Evolutionary conservation across 2,113 vertebrate species (phyloP).

Genomic region (Synchiropus splendidus): DNA sequence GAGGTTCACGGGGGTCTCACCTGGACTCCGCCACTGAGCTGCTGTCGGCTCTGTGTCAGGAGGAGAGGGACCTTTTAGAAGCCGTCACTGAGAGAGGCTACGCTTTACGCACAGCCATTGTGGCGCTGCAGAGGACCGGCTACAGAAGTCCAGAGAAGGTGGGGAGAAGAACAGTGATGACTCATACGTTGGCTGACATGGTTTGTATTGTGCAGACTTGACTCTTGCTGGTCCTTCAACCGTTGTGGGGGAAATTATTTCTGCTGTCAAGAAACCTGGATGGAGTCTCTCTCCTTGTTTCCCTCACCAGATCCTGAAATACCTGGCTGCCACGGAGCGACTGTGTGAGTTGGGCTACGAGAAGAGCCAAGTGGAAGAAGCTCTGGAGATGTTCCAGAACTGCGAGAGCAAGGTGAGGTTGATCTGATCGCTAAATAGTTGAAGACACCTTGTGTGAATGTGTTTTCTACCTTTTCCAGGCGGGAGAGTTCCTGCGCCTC

Average conservation of each 20-base stretch:
- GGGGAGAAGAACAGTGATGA: not conserved
- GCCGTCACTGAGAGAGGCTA: constrained; percentile 79
- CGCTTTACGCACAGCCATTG: constrained; percentile 75
- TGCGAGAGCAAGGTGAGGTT: constrained; percentile 82
- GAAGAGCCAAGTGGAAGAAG: constrained; percentile 86
- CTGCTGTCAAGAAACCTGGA: too few relatives aligned
- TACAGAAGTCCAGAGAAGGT: constrained; percentile 80
- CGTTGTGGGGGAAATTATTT: too few relatives aligned
- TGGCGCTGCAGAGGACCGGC: constrained; percentile 84
- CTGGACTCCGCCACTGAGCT: constrained; percentile 73
- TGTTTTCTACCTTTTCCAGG: constrained; percentile 74
- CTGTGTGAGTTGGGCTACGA: constrained; percentile 82
- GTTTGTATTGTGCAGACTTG: too few relatives aligned
- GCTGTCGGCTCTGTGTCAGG: constrained; percentile 79
- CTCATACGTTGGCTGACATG: not conserved
- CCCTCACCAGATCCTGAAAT: constrained; percentile 76
- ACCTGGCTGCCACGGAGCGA: constrained; percentile 76
- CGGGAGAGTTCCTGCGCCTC: constrained; percentile 82
- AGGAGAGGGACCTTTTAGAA: constrained; percentile 83
- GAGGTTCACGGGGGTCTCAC: constrained; percentile 37
- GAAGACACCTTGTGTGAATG: too few relatives aligned
- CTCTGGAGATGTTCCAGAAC: constrained; percentile 97
- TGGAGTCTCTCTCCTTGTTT: too few relatives aligned
- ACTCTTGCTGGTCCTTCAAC: too few relatives aligned
- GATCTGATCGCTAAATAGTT: too few relatives aligned